A percentile compares a stretch with the other conserved stretches of the same genome.
These are phyloP conservation scores for Notocelia uddmanniana DNA, from an alignment of 2,888 invertebrate genomes.

Conservation along the genomic window DNA sequence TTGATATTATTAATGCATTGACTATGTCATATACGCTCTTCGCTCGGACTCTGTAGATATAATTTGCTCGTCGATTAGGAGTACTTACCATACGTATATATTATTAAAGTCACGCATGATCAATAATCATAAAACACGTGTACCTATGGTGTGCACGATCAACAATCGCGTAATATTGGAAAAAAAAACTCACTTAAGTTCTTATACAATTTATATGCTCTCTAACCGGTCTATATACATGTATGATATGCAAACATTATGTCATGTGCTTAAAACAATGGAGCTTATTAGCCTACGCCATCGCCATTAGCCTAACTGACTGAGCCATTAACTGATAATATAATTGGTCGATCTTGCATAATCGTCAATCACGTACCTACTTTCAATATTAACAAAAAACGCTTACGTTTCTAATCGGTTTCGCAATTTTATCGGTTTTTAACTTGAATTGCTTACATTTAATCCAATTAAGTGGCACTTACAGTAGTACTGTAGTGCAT, in stretches of 20 bases:
- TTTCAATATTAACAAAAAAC: conserved; percentile 8
- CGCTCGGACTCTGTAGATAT: background rate
- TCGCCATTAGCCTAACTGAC: conserved; percentile 24
- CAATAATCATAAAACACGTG: conserved; percentile 4
- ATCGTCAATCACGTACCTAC: conserved; percentile 6
- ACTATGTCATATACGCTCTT: background rate
- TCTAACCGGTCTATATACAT: background rate
- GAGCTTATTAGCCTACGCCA: conserved; percentile 18
- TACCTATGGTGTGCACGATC: background rate
- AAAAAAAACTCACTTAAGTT: background rate
- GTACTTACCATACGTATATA: too few relatives aligned
- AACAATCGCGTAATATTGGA: background rate
- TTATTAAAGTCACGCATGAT: background rate
- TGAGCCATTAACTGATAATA: conserved; percentile 25
- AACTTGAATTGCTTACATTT: background rate
- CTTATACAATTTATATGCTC: background rate
- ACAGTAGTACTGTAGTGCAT: background rate
- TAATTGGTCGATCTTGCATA: conserved; percentile 17
- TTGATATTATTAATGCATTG: conserved; percentile 4
- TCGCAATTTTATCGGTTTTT: conserved; percentile 10
- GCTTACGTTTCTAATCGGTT: conserved; percentile 7
- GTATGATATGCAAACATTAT: conserved; percentile 1
- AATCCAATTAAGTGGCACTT: background rate
- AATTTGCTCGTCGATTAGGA: background rate
- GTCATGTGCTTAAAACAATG: background rate